Evolutionary conservation across 2,113 vertebrate species (phyloP).

Genomic region (Brienomyrus brachyistius): DNA sequence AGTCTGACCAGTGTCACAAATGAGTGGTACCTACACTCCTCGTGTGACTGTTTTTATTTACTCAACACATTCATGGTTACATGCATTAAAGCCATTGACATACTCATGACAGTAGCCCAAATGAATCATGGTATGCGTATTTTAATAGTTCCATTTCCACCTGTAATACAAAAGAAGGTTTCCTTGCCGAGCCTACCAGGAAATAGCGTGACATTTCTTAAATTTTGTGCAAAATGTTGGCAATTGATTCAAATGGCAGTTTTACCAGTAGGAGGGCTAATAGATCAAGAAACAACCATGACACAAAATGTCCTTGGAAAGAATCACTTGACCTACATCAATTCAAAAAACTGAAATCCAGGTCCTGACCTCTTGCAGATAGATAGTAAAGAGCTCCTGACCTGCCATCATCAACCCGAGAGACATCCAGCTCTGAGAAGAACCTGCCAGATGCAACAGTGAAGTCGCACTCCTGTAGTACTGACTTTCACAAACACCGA

Average conservation of each 20-base stretch:
- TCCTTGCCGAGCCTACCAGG: background rate
- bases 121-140: background rate
- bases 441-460: background rate
- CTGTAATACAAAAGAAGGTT: background rate
- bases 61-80: background rate
- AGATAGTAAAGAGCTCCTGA: background rate
- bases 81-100: background rate
- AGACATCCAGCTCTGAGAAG: background rate
- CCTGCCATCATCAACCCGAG: background rate
- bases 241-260: background rate
- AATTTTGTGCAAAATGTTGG: background rate
- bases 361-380: background rate
- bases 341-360: background rate
- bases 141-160: background rate
- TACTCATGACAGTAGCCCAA: background rate
- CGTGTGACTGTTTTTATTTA: background rate
- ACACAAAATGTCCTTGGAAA: background rate
- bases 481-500: background rate
- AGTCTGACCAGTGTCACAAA: background rate
- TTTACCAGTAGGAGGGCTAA: background rate
- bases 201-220: background rate
- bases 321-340: background rate
- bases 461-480: background rate
- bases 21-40: background rate
- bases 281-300: background rate